Conservation (phyloP, 2,113 vertebrate species). For the Paraplagusia blochii region DNA sequence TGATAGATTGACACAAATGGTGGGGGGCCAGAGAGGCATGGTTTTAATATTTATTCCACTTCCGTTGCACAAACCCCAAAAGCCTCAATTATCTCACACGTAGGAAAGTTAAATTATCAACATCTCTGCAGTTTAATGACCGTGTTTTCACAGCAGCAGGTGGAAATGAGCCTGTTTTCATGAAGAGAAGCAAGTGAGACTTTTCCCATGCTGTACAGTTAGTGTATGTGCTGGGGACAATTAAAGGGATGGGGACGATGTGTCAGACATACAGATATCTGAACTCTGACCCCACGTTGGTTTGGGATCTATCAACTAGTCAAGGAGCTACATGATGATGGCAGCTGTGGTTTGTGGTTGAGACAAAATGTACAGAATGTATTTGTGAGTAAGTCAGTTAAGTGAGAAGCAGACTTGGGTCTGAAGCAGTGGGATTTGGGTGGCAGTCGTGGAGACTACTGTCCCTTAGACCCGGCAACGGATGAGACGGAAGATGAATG, state of each 20-base stretch:
- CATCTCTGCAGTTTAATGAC: slow-evolving; percentile 16
- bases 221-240: background rate
- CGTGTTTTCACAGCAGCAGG: slow-evolving; percentile 8
- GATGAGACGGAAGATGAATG: no score
- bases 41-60: slow-evolving; percentile 1
- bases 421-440: no score
- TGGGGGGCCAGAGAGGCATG: slow-evolving; percentile 15
- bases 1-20: slow-evolving; percentile 29
- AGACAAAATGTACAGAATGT: background rate
- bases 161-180: background rate
- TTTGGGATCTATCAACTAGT: background rate
- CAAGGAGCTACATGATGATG: background rate
- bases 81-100: slow-evolving; percentile 24
- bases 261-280: background rate
- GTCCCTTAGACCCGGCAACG: no score
- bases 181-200: slow-evolving; percentile 3
- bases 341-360: background rate
- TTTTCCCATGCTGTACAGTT: background rate
- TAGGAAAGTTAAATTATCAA: slow-evolving; percentile 5
- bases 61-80: background rate
- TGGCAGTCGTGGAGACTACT: no score
- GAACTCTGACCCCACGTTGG: slow-evolving; percentile 1
- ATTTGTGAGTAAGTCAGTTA: no score
- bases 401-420: background rate
- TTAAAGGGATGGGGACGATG: slow-evolving; percentile 1